Conservation (phyloP, 1,140 invertebrate genomes). For the Trachymyrmex septentrionalis region DNA sequence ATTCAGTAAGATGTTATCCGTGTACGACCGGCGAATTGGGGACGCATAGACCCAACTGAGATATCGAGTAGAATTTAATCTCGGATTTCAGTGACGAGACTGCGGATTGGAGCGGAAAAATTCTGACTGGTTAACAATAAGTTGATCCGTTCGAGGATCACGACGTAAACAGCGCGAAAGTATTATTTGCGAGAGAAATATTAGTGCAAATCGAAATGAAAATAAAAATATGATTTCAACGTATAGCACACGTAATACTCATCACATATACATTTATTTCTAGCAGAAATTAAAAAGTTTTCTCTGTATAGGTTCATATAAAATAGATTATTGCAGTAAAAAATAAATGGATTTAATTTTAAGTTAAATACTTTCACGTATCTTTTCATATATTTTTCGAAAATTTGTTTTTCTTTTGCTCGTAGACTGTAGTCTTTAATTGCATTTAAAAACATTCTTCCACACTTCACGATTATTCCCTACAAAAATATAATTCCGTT, state of each 20-base stretch:
- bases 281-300: neutral
- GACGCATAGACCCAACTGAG: neutral
- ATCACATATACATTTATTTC: neutral
- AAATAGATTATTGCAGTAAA: neutral
- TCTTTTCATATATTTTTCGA: neutral
- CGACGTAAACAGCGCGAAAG: neutral
- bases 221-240: conserved; percentile 16
- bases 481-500: conserved; percentile 8
- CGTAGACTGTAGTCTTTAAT: conserved; percentile 10
- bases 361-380: neutral
- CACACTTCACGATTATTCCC: neutral
- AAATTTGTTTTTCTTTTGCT: neutral
- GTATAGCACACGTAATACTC: neutral
- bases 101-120: conserved; percentile 19
- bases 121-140: conserved; percentile 24
- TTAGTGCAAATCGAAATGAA: neutral
- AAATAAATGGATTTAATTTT: conserved; percentile 21
- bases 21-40: conserved; percentile 45
- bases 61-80: conserved; percentile 58
- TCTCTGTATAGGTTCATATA: neutral
- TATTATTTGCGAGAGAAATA: conserved; percentile 7
- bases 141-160: neutral
- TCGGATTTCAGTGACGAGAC: conserved; percentile 30
- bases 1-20: conserved; percentile 53
- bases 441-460: neutral